Percentiles rank a stretch among this genome's conserved stretches.
These are phyloP conservation scores for Tragelaphus buxtoni DNA, from an alignment of 2,113 vertebrate species.

Conservation along the genomic window DNA sequence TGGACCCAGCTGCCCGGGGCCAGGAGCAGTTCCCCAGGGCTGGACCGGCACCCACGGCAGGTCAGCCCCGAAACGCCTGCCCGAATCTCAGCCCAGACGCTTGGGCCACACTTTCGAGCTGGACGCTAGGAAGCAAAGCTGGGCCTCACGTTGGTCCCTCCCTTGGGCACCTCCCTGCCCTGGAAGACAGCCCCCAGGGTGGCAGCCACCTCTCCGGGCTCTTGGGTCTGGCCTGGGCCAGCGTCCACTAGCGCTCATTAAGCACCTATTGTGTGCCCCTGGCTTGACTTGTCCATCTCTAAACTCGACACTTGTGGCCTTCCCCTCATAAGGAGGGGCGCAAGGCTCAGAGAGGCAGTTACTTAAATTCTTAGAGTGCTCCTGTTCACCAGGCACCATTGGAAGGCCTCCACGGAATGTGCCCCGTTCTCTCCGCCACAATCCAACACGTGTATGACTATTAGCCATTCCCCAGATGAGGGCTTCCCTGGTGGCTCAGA, in stretches of 20 bases:
- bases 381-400: fast-evolving
- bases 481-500: neutral
- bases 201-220: neutral
- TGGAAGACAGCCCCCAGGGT: neutral
- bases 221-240: neutral
- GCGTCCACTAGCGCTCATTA: neutral
- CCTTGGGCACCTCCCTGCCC: fast-evolving
- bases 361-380: neutral
- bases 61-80: fast-evolving
- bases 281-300: fast-evolving
- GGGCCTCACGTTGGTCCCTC: fast-evolving
- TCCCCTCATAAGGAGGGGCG: fast-evolving
- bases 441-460: fast-evolving
- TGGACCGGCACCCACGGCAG: neutral
- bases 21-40: neutral
- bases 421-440: neutral
- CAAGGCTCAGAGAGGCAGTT: fast-evolving
- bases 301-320: fast-evolving
- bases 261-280: neutral
- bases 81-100: neutral
- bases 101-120: neutral
- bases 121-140: neutral
- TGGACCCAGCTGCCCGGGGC: neutral
- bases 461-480: too few species aligned
- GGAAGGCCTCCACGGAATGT: fast-evolving